These are phyloP conservation scores for Argya squamiceps DNA, from an alignment of 2,797 vertebrate genomes.

Conservation along the genomic window DNA sequence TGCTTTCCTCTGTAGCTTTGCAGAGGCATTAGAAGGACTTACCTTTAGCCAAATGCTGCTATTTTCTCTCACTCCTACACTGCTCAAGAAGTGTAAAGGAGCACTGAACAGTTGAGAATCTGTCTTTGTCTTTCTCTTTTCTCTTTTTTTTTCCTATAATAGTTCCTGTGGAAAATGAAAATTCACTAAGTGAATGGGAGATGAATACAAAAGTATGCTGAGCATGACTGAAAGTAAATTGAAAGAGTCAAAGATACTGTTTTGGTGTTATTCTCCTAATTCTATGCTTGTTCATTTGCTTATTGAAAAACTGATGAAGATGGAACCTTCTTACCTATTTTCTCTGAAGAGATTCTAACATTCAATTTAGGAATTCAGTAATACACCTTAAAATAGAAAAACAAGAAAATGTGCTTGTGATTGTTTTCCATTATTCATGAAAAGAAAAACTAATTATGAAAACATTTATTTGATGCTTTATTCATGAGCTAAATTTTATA, in stretches of 20 bases:
- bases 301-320: constrained; percentile 2
- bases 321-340: neutral
- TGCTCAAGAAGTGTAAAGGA: neutral
- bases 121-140: neutral
- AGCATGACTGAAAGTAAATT: neutral
- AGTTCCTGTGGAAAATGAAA: neutral
- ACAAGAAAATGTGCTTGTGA: neutral
- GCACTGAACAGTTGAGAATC: neutral
- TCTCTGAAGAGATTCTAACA: neutral
- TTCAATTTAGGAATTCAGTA: neutral
- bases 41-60: neutral
- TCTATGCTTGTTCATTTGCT: neutral
- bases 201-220: neutral
- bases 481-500: constrained; percentile 26
- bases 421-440: constrained; percentile 5
- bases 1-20: neutral
- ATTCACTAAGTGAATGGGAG: neutral
- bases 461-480: constrained; percentile 49
- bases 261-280: neutral
- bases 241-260: neutral
- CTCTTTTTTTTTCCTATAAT: neutral
- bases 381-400: neutral
- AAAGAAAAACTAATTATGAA: constrained; percentile 21
- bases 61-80: neutral
- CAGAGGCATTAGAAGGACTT: neutral